phyloP scores from a whole-genome alignment of 1,140 invertebrate species.

The Drosophila baimaii region DNA sequence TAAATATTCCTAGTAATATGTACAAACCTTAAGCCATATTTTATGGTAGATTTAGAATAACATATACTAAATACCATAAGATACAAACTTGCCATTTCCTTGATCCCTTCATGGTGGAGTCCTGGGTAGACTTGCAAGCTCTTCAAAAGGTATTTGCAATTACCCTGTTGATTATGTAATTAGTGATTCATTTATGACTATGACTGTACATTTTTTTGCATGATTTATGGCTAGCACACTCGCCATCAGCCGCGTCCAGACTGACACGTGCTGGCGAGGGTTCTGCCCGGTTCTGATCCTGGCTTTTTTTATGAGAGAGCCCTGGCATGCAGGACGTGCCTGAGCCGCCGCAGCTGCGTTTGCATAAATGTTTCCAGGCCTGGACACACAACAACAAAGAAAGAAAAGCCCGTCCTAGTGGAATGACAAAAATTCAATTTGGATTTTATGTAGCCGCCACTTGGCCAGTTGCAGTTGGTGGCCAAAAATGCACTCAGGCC shows the following conservation, averaged over 20 bases:
- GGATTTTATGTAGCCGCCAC: constrained; percentile 62
- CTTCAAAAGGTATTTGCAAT: constrained; percentile 35
- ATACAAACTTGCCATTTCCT: neutral
- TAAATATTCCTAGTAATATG: too few relatives aligned
- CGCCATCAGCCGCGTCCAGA: constrained; percentile 16
- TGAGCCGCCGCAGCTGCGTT: constrained; percentile 70
- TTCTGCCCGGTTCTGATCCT: neutral
- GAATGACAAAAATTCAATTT: constrained; percentile 75
- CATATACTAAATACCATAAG: neutral
- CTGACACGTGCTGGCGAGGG: constrained; percentile 40
- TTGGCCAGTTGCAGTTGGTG: constrained; percentile 13
- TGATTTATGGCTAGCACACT: constrained; percentile 62
- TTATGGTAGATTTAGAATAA: neutral
- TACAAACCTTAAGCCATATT: neutral
- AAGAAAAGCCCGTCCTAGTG: constrained; percentile 15
- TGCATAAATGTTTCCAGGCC: constrained; percentile 70
- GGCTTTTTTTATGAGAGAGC: constrained; percentile 40
- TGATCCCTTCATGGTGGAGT: too few relatives aligned
- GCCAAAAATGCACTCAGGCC: constrained; percentile 39
- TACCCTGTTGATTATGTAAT: constrained; percentile 47
- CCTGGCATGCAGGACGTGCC: constrained; percentile 59
- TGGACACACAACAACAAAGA: constrained; percentile 25
- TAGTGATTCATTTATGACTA: constrained; percentile 43
- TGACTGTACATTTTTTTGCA: constrained; percentile 38
- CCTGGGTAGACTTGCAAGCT: too few relatives aligned